A percentile compares a stretch with the other conserved stretches of the same genome.
phyloP scores from a whole-genome alignment of 2,797 vertebrate genomes.

The Mallotus villosus region DNA sequence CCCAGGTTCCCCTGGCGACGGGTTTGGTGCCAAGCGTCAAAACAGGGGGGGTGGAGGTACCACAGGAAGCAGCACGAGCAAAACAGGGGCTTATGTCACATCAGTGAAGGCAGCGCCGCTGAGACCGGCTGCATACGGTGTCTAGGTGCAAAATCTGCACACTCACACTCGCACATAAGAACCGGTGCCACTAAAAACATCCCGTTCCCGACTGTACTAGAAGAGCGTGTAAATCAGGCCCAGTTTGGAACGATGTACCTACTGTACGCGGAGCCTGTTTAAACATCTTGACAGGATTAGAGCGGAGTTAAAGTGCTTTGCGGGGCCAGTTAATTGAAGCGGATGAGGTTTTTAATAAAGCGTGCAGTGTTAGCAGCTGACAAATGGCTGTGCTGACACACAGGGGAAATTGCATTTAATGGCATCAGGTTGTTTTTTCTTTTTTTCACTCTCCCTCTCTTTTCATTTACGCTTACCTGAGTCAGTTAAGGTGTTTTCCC shows the following conservation, averaged over 20 bases:
- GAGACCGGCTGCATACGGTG: not conserved
- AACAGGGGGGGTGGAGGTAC: not conserved
- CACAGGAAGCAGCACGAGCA: slow-evolving; percentile 3
- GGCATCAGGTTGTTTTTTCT: slow-evolving; percentile 75
- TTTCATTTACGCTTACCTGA: slow-evolving; percentile 61
- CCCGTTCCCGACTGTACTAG: slow-evolving; percentile 8
- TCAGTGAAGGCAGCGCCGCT: not conserved
- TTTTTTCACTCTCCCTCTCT: slow-evolving; percentile 33
- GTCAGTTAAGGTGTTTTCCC: slow-evolving; percentile 67
- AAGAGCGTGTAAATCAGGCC: slow-evolving; percentile 34
- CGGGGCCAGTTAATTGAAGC: slow-evolving; percentile 78
- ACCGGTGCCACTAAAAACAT: slow-evolving; percentile 9
- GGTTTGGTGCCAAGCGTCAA: slow-evolving; percentile 66
- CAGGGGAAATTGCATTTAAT: slow-evolving; percentile 80
- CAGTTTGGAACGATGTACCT: slow-evolving; percentile 67
- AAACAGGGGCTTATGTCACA: slow-evolving; percentile 11
- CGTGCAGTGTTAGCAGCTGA: slow-evolving; percentile 81
- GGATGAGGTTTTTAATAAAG: slow-evolving; percentile 83
- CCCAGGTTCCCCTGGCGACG: slow-evolving; percentile 65
- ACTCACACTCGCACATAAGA: slow-evolving; percentile 7
- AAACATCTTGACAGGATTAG: slow-evolving; percentile 80
- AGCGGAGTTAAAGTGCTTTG: slow-evolving; percentile 80
- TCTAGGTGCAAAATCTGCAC: slow-evolving; percentile 13
- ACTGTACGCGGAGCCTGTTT: slow-evolving; percentile 69
- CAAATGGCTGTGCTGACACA: slow-evolving; percentile 76